Conservation (phyloP, 1,140 invertebrate genomes). For the Dermatophagoides farinae region DNA sequence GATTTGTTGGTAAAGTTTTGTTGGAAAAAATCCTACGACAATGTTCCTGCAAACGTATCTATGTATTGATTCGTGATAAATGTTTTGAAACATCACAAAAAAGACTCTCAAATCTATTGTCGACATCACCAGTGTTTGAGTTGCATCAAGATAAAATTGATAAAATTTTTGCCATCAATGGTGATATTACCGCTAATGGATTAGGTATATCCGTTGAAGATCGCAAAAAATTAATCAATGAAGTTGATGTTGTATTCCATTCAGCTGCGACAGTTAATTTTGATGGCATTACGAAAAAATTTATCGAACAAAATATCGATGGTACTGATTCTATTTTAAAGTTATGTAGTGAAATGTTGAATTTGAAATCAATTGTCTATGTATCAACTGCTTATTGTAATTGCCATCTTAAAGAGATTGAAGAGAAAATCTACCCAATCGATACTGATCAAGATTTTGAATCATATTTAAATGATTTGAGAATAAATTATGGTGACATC, state of each 20-base stretch:
- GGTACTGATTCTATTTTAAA: slow-evolving; percentile 56
- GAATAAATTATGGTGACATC: background rate
- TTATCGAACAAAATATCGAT: slow-evolving; percentile 65
- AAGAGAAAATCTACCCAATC: slow-evolving; percentile 44
- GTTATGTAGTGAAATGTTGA: slow-evolving; percentile 15
- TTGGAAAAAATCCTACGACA: slow-evolving; percentile 30
- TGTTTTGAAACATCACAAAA: slow-evolving; percentile 21
- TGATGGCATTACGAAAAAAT: slow-evolving; percentile 68
- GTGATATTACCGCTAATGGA: slow-evolving; percentile 68
- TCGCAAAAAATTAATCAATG: slow-evolving; percentile 41
- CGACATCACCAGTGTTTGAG: slow-evolving; percentile 11
- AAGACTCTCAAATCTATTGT: slow-evolving; percentile 21
- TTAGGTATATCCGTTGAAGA: slow-evolving; percentile 63
- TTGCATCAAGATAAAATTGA: slow-evolving; percentile 19
- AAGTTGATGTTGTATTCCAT: slow-evolving; percentile 82
- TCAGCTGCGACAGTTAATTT: slow-evolving; percentile 93
- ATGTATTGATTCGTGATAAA: slow-evolving; percentile 27
- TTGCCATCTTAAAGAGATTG: slow-evolving; percentile 34
- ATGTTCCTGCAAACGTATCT: slow-evolving; percentile 24
- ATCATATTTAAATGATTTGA: background rate
- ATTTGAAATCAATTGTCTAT: slow-evolving; percentile 15
- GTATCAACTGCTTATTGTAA: slow-evolving; percentile 22
- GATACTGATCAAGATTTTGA: slow-evolving; percentile 23
- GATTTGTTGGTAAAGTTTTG: slow-evolving; percentile 47
- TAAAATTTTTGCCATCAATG: slow-evolving; percentile 65